Evolutionary conservation across 2,797 vertebrate genomes (phyloP).

Genomic region (Pogonophryne albipinna): DNA sequence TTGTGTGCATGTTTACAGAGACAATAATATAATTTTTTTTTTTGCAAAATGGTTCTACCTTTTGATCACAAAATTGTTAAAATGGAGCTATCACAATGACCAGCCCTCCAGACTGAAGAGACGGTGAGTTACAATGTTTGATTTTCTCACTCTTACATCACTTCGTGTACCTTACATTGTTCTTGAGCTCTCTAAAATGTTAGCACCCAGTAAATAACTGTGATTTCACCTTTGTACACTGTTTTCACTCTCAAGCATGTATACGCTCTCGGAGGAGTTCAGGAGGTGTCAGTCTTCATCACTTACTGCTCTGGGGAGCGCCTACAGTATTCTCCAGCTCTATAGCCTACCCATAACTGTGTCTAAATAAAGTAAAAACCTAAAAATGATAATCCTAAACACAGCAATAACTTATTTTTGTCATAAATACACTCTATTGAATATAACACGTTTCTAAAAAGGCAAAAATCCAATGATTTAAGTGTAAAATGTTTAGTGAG

Average conservation of each 20-base stretch:
- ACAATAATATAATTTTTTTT: too few relatives aligned
- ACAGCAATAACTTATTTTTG: neutral
- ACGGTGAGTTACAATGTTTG: conserved; percentile 66
- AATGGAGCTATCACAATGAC: conserved; percentile 47
- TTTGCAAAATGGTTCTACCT: neutral
- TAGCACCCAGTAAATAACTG: conserved; percentile 19
- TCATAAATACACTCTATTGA: neutral
- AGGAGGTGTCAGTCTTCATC: conserved; percentile 42
- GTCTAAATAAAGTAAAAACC: conserved; percentile 12
- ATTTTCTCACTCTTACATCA: conserved; percentile 13
- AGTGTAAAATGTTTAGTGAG: neutral
- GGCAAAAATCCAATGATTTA: neutral
- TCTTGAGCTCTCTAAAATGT: conserved; percentile 21
- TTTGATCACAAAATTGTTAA: neutral
- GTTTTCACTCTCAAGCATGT: conserved; percentile 46
- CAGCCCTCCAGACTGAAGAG: conserved; percentile 50
- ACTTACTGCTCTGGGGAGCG: conserved; percentile 40
- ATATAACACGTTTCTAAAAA: neutral
- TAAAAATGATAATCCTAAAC: conserved; percentile 18
- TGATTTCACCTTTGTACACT: conserved; percentile 36
- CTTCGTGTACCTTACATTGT: conserved; percentile 3
- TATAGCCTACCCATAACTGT: neutral
- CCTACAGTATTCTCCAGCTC: conserved; percentile 32
- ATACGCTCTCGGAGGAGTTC: conserved; percentile 39
- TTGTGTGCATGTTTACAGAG: neutral